phyloP scores from a whole-genome alignment of 2,797 vertebrate species.

The Chiroxiphia lanceolata region DNA sequence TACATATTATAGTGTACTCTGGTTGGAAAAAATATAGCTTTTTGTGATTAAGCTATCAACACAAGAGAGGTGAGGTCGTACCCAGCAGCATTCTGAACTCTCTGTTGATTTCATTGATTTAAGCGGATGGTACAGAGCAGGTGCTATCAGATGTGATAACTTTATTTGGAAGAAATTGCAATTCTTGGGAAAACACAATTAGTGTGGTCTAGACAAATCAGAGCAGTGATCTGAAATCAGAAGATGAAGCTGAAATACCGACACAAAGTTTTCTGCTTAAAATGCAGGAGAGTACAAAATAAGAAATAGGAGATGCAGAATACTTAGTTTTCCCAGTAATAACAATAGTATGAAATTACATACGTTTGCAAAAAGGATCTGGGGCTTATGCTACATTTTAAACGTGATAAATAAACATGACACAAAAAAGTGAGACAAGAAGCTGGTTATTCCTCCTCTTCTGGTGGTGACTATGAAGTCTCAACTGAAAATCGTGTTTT shows the following conservation, averaged over 20 bases:
- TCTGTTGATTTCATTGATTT: background rate
- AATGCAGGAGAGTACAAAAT: background rate
- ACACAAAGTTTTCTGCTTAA: background rate
- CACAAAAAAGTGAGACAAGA: background rate
- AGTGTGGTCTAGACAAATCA: background rate
- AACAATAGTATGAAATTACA: background rate
- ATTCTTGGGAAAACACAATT: background rate
- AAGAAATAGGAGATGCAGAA: background rate
- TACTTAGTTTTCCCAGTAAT: background rate
- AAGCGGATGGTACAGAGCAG: background rate
- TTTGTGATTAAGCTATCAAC: background rate
- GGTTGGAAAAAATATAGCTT: background rate
- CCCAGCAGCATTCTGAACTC: background rate
- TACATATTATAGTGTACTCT: background rate
- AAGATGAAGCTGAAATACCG: background rate
- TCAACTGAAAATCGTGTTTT: background rate
- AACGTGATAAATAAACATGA: background rate
- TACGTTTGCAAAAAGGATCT: background rate
- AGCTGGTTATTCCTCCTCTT: background rate
- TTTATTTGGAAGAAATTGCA: background rate
- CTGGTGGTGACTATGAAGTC: background rate
- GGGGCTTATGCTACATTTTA: background rate
- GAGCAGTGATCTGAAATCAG: background rate
- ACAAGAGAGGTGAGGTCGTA: background rate
- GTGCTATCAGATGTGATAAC: background rate